Evolutionary conservation across 2,888 invertebrate species (phyloP), one percentile per base, ranked within the genome.

Genomic region (Drosophila infuscata): DNA sequence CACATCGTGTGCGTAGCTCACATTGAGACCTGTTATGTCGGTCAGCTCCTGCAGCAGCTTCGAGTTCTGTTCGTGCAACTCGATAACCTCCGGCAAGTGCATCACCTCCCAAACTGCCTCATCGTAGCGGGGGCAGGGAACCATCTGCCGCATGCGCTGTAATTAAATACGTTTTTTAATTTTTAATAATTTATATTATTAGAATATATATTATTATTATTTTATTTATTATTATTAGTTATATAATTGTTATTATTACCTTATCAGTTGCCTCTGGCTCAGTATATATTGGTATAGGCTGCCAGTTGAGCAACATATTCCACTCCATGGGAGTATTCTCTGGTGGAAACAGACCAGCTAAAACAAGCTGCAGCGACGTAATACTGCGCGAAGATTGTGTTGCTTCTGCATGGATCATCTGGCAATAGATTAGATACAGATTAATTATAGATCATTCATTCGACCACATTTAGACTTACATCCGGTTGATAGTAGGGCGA

Each of bases 331-430:
- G 85, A 17, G 93, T 93, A 3, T 93, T 91, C 61, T 92, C 92
- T 0, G 96, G 96, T 49, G 95, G 95, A 94, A 95, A 97, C 52
- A 97, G 90, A 1, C 96, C 96, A 0, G 96, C 96, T 60, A 96
- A 94, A 41, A 96, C 94, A 41, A 95, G 92, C 83, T 95, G 94
- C 56, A 96, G 95, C 20, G 96, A 96, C 94, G 96, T 96, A 85
- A 96, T 94, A 0, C 97, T 96, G 32, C 97, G 94, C 82, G 96
- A 95, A 0, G 95, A 95, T 70, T 95, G 95, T 0, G 97, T 96
- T 35, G 95, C 95, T 90, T 96, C 95, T 0, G 96, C 94, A 87
- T 94, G 94, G 62, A 96, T 94, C 88, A 95, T 91, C 91, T 92
- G 62, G 1, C 49, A 54, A 48, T 30, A 15, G 25, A 48, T 20